phyloP scores from a whole-genome alignment of 2,797 vertebrate species.

The Nyctibius grandis region DNA sequence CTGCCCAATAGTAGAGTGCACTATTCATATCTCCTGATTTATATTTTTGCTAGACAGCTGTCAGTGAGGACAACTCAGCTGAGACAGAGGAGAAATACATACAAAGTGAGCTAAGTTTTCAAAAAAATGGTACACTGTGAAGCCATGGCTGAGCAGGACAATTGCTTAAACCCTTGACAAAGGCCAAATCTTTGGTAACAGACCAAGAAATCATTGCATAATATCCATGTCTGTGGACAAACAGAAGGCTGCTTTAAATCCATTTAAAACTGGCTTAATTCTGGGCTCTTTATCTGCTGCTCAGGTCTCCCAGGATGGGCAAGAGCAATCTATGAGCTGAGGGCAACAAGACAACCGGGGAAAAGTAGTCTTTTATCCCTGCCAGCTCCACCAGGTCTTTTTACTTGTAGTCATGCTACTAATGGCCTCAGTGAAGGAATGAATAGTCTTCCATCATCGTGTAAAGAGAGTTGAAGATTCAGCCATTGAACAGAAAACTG shows the following conservation, averaged over 20 bases:
- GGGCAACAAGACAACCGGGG: not conserved
- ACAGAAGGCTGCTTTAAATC: not conserved
- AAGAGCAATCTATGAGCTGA: not conserved
- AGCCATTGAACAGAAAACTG: not conserved
- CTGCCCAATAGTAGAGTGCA: not conserved
- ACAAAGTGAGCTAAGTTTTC: not conserved
- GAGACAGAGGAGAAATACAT: not conserved
- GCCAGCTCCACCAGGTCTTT: not conserved
- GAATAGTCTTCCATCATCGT: not conserved
- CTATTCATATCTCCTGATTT: accelerated
- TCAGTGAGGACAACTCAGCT: not conserved
- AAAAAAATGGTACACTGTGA: not conserved
- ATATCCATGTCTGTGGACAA: not conserved
- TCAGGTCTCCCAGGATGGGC: not conserved
- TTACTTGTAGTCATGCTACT: not conserved
- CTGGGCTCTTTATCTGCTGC: not conserved
- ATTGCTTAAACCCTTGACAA: not conserved
- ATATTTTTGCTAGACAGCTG: not conserved
- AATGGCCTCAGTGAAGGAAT: not conserved
- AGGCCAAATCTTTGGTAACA: not conserved
- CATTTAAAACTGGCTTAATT: not conserved
- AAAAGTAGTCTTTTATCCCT: not conserved
- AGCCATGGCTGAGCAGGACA: not conserved
- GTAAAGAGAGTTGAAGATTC: not conserved
- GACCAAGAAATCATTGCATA: not conserved